Base-by-base conservation (phyloP, 2,113 vertebrate species). In the Campylomormyrus tamandua region DNA sequence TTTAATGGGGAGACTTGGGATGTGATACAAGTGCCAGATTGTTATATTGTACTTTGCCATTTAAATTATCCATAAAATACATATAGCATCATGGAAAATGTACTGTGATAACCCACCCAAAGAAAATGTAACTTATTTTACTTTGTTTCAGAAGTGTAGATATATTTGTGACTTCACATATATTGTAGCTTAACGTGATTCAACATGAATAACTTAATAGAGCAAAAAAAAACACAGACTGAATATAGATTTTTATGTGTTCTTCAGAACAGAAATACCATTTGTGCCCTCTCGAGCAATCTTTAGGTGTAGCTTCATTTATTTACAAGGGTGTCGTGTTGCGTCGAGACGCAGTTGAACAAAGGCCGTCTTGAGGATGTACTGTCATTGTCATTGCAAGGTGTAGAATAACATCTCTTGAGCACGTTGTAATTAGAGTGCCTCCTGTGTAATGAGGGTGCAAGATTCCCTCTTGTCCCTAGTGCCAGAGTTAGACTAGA, bases 361-460 rank as follows among this genome's bases (percentile, higher is more conserved):
- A 95, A 93, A 95, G 93, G 89, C 90, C 87, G 91, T 92, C 94
- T 91, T 93, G 94, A 93, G 93, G 92, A 95, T 93, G 90, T 90
- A 89, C 95, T 93, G 95, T 96, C 95, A 94, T 95, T 96, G 96
- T 96, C 95, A 94, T 92, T 84, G 93, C 53, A 92, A 94, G 95
- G 96, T 96, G 95, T 96, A 95, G 95, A 95, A 95, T 96, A 95
- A 96, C 96, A 92, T 94, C 94, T 95, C 96, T 95, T 95, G 94
- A 96, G 95, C 94, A 96, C 94, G 93, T 96, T 96, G 96, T 96
- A 96, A 96, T 96, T 96, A 96, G 95, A 96, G 96, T 95, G 95
- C 94, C 94, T 93, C 94, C 94, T 94, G 93, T 96, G 96, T 96
- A 96, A 96, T 96, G 96, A 96, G 95, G 96, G 96, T 96, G 95